Evolutionary conservation across 2,113 vertebrate genomes (phyloP).

Genomic region (Gasterosteus nipponicus): DNA sequence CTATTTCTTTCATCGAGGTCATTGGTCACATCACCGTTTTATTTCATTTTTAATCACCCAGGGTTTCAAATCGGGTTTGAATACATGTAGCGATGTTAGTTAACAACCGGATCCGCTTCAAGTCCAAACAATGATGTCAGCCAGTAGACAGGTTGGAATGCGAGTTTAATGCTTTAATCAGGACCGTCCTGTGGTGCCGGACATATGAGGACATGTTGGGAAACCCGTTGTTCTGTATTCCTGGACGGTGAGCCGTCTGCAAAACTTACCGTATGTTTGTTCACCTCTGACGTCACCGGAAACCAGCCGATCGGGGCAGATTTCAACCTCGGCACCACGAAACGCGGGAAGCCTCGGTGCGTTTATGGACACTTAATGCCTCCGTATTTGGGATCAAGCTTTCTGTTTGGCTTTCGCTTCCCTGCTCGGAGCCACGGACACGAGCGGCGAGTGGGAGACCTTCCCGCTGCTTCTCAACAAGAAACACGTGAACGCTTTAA

Average conservation of each 20-base stretch:
- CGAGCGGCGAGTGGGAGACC: conserved; percentile 36
- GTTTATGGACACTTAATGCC: neutral
- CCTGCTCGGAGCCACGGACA: neutral
- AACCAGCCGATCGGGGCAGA: neutral
- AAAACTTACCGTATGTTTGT: neutral
- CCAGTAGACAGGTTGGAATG: neutral
- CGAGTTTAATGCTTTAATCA: neutral
- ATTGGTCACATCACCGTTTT: neutral
- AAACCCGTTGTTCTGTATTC: conserved; percentile 4
- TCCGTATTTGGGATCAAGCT: conserved; percentile 38
- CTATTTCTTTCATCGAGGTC: neutral
- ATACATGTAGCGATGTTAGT: neutral
- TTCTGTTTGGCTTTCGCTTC: conserved; percentile 38
- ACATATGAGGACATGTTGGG: neutral
- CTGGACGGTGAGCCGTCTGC: neutral
- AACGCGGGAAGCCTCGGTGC: neutral
- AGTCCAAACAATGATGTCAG: neutral
- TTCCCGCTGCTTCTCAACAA: conserved; percentile 46
- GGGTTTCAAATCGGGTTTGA: neutral
- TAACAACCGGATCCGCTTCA: neutral
- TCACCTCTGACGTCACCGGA: neutral
- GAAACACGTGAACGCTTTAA: neutral
- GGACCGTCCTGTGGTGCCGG: neutral
- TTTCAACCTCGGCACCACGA: neutral
- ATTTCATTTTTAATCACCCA: no score